phyloP scores from a whole-genome alignment of 2,113 vertebrate species.

The Aix galericulata region DNA sequence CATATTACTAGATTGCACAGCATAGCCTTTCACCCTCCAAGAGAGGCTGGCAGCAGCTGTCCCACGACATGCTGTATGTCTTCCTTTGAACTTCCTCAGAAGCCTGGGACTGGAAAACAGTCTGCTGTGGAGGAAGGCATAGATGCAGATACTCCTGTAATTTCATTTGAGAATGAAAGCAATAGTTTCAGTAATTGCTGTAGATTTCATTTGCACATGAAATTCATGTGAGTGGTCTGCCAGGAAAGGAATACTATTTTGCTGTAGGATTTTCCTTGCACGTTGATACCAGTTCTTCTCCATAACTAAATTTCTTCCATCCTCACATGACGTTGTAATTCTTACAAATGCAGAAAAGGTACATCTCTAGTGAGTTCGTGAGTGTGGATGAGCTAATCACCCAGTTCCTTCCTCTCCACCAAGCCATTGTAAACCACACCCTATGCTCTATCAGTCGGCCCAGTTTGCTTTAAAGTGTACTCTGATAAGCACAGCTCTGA shows the following conservation, averaged over 20 bases:
- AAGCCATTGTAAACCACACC: slow-evolving; percentile 46
- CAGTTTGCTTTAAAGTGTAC: slow-evolving; percentile 4
- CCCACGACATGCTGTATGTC: neutral
- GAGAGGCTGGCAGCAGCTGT: neutral
- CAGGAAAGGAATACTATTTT: neutral
- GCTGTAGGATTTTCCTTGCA: neutral
- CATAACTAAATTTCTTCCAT: neutral
- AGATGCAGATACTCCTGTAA: neutral
- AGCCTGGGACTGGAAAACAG: neutral
- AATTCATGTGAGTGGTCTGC: neutral
- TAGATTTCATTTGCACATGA: neutral
- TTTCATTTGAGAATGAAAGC: neutral
- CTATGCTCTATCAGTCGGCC: slow-evolving; percentile 14
- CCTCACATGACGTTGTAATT: neutral
- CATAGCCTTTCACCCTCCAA: neutral
- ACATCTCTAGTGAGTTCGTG: neutral
- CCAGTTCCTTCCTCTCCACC: slow-evolving; percentile 47
- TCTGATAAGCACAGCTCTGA: slow-evolving; percentile 29
- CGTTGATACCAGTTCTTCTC: neutral
- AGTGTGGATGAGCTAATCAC: slow-evolving; percentile 43
- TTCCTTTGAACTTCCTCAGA: neutral
- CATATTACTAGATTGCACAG: neutral
- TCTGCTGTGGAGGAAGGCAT: neutral
- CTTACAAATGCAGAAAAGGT: neutral
- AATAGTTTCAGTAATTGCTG: neutral